phyloP scores from a whole-genome alignment of 2,113 vertebrate genomes.

The Platysternon megacephalum region DNA sequence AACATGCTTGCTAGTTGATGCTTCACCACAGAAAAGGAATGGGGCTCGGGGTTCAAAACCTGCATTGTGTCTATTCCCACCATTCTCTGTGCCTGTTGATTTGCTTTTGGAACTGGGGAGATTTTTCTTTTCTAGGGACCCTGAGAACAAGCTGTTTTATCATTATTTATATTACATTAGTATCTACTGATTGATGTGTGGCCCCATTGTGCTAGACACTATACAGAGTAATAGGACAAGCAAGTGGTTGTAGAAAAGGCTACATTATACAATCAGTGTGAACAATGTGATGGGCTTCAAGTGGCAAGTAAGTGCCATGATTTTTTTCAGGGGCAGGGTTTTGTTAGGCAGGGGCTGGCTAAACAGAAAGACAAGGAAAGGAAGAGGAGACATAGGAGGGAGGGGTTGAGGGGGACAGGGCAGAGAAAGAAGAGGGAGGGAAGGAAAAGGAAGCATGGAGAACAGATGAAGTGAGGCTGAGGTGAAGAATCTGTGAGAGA shows the following conservation, averaged over 20 bases:
- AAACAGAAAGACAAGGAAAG: not conserved
- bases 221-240: not conserved
- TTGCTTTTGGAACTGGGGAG: not conserved
- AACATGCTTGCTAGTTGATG: not conserved
- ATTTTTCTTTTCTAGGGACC: not conserved
- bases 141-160: not conserved
- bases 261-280: not conserved
- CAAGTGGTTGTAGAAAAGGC: not conserved
- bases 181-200: not conserved
- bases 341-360: not conserved
- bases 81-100: not conserved
- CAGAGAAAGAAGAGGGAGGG: not conserved
- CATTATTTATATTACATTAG: not conserved
- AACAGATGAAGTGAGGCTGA: not conserved
- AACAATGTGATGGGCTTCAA: not conserved
- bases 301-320: not conserved
- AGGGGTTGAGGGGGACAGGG: not conserved
- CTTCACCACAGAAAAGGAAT: conserved; percentile 1
- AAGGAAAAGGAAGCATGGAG: not conserved
- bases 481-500: not conserved
- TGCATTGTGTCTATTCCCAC: not conserved
- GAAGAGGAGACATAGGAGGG: not conserved
- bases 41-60: not conserved
- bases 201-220: not conserved
- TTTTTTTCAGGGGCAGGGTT: not conserved